A percentile compares a stretch with the other conserved stretches of the same genome.
Evolutionary conservation across 2,113 vertebrate genomes (phyloP).

Genomic region (Vulpes ferrilata): DNA sequence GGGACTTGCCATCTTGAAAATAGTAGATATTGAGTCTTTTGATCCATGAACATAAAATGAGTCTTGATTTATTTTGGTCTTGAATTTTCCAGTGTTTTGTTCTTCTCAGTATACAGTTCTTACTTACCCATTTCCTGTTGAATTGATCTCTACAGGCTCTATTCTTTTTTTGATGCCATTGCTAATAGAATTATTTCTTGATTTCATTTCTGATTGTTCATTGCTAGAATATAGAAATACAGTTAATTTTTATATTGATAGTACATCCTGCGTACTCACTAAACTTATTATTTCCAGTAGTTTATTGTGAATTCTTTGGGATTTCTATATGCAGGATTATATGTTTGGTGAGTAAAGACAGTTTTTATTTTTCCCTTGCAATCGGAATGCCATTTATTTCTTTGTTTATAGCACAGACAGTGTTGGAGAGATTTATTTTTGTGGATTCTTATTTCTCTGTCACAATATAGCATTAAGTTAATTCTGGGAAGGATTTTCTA

Average conservation of each 20-base stretch:
- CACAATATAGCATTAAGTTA: neutral
- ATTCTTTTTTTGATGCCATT: neutral
- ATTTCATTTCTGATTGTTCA: slow-evolving; percentile 15
- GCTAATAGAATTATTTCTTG: neutral
- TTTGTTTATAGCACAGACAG: neutral
- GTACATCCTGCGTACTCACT: neutral
- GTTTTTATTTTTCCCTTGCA: neutral
- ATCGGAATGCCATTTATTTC: neutral
- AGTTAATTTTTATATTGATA: neutral
- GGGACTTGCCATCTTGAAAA: neutral
- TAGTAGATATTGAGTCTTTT: neutral
- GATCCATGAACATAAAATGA: neutral
- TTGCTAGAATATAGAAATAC: neutral
- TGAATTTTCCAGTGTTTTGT: neutral
- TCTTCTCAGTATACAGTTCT: neutral
- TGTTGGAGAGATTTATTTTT: slow-evolving; percentile 8
- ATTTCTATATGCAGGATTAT: neutral
- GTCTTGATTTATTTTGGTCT: neutral
- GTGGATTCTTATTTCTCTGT: neutral
- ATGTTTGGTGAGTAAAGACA: neutral
- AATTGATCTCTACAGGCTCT: neutral
- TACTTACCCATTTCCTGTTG: neutral
- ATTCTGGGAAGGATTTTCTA: neutral
- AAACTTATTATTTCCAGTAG: neutral
- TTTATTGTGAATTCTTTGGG: neutral